Evolutionary conservation across 2,797 vertebrate genomes (phyloP).

Genomic region (Pogonophryne albipinna): DNA sequence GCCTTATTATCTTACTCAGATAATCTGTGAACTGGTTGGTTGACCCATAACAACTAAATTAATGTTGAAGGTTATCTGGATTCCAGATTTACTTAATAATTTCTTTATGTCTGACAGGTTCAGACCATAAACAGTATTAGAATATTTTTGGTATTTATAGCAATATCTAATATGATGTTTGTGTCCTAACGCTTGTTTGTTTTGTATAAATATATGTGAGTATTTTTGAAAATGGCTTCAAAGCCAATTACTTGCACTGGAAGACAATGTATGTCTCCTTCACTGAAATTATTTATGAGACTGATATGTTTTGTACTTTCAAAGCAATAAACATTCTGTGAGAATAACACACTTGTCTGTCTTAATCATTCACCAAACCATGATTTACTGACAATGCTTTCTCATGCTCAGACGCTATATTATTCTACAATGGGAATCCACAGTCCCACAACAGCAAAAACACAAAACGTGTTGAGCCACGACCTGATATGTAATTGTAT

Average conservation of each 20-base stretch:
- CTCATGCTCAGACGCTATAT: neutral
- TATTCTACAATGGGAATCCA: neutral
- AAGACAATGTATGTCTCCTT: constrained; percentile 75
- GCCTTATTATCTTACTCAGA: constrained; percentile 26
- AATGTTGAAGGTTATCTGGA: constrained; percentile 45
- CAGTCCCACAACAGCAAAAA: neutral
- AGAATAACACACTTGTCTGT: constrained; percentile 18
- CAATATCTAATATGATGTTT: constrained; percentile 72
- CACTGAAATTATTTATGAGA: constrained; percentile 79
- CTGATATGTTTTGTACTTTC: constrained; percentile 53
- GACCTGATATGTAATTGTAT: neutral
- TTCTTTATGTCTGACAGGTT: constrained; percentile 81
- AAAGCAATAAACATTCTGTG: constrained; percentile 77
- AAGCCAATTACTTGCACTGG: constrained; percentile 80
- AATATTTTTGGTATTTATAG: constrained; percentile 78
- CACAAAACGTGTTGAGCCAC: neutral
- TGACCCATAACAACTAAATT: constrained; percentile 42
- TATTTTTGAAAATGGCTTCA: constrained; percentile 68
- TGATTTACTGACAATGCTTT: neutral
- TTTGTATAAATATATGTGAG: constrained; percentile 69
- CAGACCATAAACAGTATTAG: constrained; percentile 76
- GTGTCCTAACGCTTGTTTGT: constrained; percentile 65
- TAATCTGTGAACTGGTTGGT: constrained; percentile 64
- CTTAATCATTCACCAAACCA: constrained; percentile 13
- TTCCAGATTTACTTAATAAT: constrained; percentile 50